Evolutionary conservation across 2,888 invertebrate species (phyloP), one percentile per base, ranked within the genome.

Genomic region (Agriopis aurantiaria): DNA sequence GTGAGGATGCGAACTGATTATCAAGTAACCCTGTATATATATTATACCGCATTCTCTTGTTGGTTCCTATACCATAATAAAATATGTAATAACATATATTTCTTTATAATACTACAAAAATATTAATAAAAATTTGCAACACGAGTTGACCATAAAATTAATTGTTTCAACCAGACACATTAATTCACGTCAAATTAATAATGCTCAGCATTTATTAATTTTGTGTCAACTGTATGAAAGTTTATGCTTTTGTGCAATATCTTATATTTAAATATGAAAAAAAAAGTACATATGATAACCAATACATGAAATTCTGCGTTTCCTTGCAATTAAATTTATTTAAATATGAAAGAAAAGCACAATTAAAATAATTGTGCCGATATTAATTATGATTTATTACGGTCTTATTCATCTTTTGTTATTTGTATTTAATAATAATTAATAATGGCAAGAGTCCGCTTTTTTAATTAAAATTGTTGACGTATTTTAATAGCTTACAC

Each of bases 81-180:
- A 33, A 33, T 33, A 33, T 33, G 23, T 33, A 33, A 33, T 33
- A 33, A 33, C n/a, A 48, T 5, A n/a, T 48, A 48, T 48, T 48
- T 1, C 12, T n/a, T 48, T 48, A 48, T 4, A 48, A 48, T n/a
- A n/a, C n/a, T n/a, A n/a, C n/a, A n/a, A n/a, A n/a, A n/a, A n/a
- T n/a, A n/a, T 55, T 40, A 40, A 40, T 10, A 55, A 40, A 41
- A 40, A 40, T 23, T 48, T 3, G n/a, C n/a, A 12, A n/a, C n/a
- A 23, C 0, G 9, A 55, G 8, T 41, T 41, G 45, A 14, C 17
- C 11, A 12, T 17, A 56, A 55, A 14, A 51, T 65, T 57, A 43
- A 57, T 58, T 58, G 51, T 65, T 12, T 33, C 9, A 51, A 9
- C 23, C 51, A 65, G 65, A 58, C 64, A 8, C 58, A 61, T 65